Evolutionary conservation across 2,888 invertebrate genomes (phyloP), one percentile per base, ranked within the genome.

Genomic region (Xanthorhoe designata): DNA sequence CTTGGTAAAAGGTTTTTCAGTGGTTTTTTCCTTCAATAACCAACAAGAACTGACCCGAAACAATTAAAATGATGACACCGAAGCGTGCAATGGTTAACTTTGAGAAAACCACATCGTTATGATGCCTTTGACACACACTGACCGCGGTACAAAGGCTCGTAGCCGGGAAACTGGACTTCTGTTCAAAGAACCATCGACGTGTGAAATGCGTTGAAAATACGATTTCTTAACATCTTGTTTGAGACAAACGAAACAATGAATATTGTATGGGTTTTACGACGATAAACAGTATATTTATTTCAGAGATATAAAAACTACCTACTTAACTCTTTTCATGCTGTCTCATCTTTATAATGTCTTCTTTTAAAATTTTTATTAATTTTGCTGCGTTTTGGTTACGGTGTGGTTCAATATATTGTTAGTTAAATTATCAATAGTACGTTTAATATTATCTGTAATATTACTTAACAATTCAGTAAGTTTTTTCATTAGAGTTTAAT

Each of bases 61-160:
- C 80, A 89, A 88, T 91, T 91, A 92, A 90, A 91, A 90, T 76
- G 66, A 77, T 89, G 78, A 85, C 77, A 85, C 56, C 78, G 80
- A 82, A 76, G 88, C 91, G 85, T 88, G 71, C 68, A 79, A 74
- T 74, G 77, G 70, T 71, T 76, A 81, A 81, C 75, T 84, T 82
- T 74, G 75, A 63, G 69, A 66, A 9, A 74, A 85, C 90, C 90
- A 75, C 86, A 83, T 84, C 81, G 83, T 84, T 88, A 87, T 68
- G 68, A 73, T 64, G 66, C 72, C 73, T 76, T 82, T 82, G 80
- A 76, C 64, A 57, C 47, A 72, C 70, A 62, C 65, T 79, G 81
- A 77, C 81, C 82, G 76, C 74, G 66, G 57, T 63, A 42, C 38
- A 42, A 42, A 42, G 64, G 69, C n/a, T n/a, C n/a, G n/a, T n/a